Conservation (phyloP, 2,113 vertebrate species). For the Sterrhoptilus dennistouni region DNA sequence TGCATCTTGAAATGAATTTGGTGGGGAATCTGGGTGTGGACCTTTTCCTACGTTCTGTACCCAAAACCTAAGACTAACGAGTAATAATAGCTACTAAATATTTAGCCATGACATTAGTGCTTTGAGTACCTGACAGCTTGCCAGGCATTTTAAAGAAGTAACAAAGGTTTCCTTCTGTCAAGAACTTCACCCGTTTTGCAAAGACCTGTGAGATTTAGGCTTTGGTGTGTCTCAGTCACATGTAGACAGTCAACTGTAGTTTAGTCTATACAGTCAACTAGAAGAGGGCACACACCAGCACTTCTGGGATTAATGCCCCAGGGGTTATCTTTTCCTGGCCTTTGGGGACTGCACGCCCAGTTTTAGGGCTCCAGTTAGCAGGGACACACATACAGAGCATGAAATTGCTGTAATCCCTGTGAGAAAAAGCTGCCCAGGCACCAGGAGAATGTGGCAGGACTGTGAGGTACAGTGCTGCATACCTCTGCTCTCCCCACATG, state of each 20-base stretch:
- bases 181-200: not conserved
- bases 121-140: not conserved
- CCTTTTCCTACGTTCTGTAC: not conserved
- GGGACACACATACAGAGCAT: not conserved
- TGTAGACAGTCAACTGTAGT: not conserved
- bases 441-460: not conserved
- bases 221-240: not conserved
- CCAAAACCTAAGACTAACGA: not conserved
- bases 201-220: not conserved
- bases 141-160: not conserved
- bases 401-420: not conserved
- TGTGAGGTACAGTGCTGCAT: not conserved
- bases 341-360: not conserved
- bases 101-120: not conserved
- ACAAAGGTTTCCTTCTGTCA: not conserved
- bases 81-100: not conserved
- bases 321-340: not conserved
- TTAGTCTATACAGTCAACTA: not conserved
- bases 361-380: not conserved
- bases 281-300: not conserved
- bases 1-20: not conserved
- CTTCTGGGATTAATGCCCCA: not conserved
- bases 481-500: not conserved
- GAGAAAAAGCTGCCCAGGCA: not conserved
- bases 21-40: not conserved